Percentiles rank a stretch among this genome's conserved stretches.
phyloP scores from a whole-genome alignment of 2,113 vertebrate genomes.

The Ptilonorhynchus violaceus region DNA sequence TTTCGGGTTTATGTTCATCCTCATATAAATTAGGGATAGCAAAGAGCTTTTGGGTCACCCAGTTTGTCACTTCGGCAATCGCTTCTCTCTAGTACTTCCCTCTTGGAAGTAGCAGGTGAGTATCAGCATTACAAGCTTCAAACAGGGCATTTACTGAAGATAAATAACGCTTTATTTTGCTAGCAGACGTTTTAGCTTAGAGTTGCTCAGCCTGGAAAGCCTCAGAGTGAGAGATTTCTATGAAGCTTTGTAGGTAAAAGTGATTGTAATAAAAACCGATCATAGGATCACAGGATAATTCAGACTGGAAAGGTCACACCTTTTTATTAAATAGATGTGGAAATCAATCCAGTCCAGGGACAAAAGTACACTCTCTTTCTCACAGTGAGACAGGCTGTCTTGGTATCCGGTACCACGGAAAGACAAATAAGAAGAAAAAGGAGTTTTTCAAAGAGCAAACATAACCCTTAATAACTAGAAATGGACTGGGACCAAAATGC shows the following conservation, averaged over 20 bases:
- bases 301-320: not conserved
- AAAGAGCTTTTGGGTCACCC: not conserved
- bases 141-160: not conserved
- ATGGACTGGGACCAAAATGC: not conserved
- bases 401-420: not conserved
- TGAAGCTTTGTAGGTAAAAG: not conserved
- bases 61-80: not conserved
- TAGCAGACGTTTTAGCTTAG: not conserved
- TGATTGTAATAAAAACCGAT: not conserved
- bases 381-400: not conserved
- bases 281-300: not conserved
- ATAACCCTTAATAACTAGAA: conserved; percentile 4
- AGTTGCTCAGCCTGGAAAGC: not conserved
- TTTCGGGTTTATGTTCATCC: not conserved
- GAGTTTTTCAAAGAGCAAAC: conserved; percentile 5
- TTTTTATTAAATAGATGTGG: not conserved
- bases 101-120: not conserved
- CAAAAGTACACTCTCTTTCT: conserved; percentile 1
- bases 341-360: not conserved
- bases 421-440: not conserved
- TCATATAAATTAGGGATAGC: not conserved
- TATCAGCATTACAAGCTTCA: not conserved
- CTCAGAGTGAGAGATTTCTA: not conserved
- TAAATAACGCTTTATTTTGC: not conserved
- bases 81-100: not conserved